Evolutionary conservation across 2,797 vertebrate genomes (phyloP), one percentile per base, ranked within the genome.

Genomic region (Hoplostethus atlanticus): DNA sequence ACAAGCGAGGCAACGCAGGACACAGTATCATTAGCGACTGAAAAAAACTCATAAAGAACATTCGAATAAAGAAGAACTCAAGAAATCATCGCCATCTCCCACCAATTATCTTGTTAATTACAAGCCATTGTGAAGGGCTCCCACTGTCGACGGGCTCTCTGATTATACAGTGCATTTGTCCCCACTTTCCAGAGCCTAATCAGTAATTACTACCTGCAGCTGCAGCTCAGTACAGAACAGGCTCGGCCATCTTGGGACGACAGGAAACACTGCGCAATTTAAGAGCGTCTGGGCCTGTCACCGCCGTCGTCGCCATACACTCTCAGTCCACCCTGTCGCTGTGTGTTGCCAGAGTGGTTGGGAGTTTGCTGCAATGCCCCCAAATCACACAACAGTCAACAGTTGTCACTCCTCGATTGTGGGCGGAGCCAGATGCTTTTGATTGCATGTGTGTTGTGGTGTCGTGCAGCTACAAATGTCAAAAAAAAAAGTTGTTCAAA

Each of bases 161-260:
- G 94, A 95, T 95, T 95, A 94, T 92, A 92, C 89, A 81, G 63
- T 79, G 89, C 91, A 89, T 94, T 94, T 91, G 92, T 95, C 92
- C 91, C 90, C 91, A 90, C 88, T 93, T 91, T 91, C 89, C 80
- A 67, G 73, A 71, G 90, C 86, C 93, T 95, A 95, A 95, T 95
- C 94, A 92, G 93, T 95, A 95, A 95, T 95, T 94, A 95, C 92
- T 94, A 95, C 95, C 94, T 95, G 94, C 94, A 94, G 93, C 93
- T 93, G 93, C 90, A 91, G 80, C 87, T 85, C 75, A 3, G 74
- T 46, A 34, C 66, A 28, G 64, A 87, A 75, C 75, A 11, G 42
- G 8, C 80, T 73, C 55, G 80, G 84, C 76, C 88, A 84, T 85
- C 84, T 80, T 79, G 73, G 86, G 87, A 88, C 81, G 47, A 65